phyloP scores from a whole-genome alignment of 2,888 invertebrate species.

The Cataglyphis albicans region DNA sequence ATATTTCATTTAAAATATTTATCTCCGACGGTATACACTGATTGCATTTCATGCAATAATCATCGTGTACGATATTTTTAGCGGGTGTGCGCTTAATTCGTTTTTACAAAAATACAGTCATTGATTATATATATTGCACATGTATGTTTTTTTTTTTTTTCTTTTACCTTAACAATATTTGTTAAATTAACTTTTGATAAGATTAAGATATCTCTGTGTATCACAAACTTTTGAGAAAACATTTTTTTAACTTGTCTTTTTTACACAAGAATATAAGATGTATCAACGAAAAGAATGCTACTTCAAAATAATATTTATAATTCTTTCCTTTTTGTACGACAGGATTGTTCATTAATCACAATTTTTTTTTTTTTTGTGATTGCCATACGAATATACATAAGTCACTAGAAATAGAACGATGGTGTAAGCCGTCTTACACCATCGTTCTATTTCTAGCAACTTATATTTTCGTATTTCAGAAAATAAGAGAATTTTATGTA shows the following conservation, averaged over 20 bases:
- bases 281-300: constrained; percentile 3
- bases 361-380: constrained; percentile 24
- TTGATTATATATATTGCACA: constrained; percentile 27
- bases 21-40: constrained; percentile 50
- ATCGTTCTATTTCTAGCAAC: too few species aligned
- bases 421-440: not conserved
- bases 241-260: constrained; percentile 1
- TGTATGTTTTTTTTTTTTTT: constrained; percentile 36
- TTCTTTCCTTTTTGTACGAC: not conserved
- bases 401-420: not conserved
- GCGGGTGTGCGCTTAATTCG: constrained; percentile 68
- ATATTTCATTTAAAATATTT: constrained; percentile 53
- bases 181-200: constrained; percentile 38
- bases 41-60: constrained; percentile 73
- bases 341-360: constrained; percentile 34
- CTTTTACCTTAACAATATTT: constrained; percentile 11
- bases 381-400: constrained; percentile 25
- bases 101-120: constrained; percentile 67
- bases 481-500: not conserved
- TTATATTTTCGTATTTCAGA: not conserved
- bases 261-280: constrained; percentile 18
- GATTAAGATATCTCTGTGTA: constrained; percentile 17
- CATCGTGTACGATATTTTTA: constrained; percentile 55
- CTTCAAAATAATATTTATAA: constrained; percentile 31
- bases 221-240: constrained; percentile 31